Evolutionary conservation across 2,888 invertebrate genomes (phyloP), one percentile per base, ranked within the genome.

Genomic region (Deroplatys truncata): DNA sequence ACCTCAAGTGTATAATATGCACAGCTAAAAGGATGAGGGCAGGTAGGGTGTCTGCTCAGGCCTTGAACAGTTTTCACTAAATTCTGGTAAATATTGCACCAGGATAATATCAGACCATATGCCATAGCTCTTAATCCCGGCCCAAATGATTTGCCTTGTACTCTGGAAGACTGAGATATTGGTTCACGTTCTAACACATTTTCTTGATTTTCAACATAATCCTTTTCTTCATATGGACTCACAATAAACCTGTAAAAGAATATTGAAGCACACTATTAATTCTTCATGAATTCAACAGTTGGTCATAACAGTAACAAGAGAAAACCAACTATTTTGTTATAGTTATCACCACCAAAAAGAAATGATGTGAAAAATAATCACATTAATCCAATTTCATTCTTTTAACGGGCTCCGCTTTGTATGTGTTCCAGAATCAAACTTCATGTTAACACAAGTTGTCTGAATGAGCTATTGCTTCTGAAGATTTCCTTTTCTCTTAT

Each of bases 21-120:
- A 92, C 96, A 96, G 92, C 96, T 95, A 90, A 95, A 93, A 29
- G 95, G 94, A 93, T 96, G 96, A 20, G 95, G 95, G 92, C 96
- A 96, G 10, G 94, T 92, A 29, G 92, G 90, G 92, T 95, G 94
- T 91, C 93, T 93, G 91, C 93, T 93, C 91, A 93, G 93, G 91
- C 94, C 93, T 92, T 95, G 95, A 49, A 95, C 92, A n/a, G 13
- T 15, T 28, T 13, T 89, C 16, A 85, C 1, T 16, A 89, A 25
- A 25, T n/a, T 85, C 28, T 28, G 72, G 82, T 85, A 88, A 28
- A 85, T 4, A 10, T 28, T 84, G 85, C 84, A 88, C 8, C n/a
- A 56, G 13, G 31, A 29, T 84, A 72, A 20, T 29, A 56, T 49
- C 20, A 88, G 8, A 13, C 28, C 10, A 35, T 84, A 72, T 16